A percentile compares a stretch with the other conserved stretches of the same genome.
Conservation (phyloP, 2,797 vertebrate species). For the Pelochelys cantorii region DNA sequence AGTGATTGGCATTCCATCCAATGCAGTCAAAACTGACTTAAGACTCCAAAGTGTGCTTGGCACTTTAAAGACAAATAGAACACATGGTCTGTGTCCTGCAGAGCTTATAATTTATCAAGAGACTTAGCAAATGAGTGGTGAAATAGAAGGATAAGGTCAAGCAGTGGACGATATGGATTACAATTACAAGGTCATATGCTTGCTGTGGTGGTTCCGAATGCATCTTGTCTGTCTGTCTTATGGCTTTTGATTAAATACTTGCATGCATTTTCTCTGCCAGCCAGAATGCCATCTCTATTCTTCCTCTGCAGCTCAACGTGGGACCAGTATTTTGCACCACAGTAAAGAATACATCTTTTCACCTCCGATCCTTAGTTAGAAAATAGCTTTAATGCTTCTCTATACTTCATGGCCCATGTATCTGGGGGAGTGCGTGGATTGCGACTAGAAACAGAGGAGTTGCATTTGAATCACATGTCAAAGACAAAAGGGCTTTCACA, state of each 20-base stretch:
- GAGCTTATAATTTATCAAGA: not conserved
- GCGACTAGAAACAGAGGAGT: not conserved
- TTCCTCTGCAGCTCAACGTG: not conserved
- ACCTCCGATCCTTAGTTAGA: not conserved
- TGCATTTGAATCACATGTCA: not conserved
- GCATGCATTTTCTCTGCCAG: not conserved
- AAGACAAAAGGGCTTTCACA: not conserved
- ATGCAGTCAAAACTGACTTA: not conserved
- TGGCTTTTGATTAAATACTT: not conserved
- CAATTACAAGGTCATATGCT: not conserved
- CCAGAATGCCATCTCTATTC: not conserved
- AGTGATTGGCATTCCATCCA: slow-evolving; percentile 5
- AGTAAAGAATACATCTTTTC: not conserved
- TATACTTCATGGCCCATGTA: not conserved
- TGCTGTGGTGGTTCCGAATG: not conserved
- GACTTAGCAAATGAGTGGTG: not conserved
- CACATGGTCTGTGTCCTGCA: not conserved
- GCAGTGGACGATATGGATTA: not conserved
- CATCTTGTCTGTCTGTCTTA: not conserved
- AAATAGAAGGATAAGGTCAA: fast-evolving
- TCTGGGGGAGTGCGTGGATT: not conserved
- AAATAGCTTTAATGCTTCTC: not conserved
- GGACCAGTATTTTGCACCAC: not conserved
- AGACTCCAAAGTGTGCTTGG: not conserved
- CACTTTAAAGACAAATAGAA: not conserved